Evolutionary conservation across 2,113 vertebrate genomes (phyloP), one percentile per base, ranked within the genome.

Genomic region (Stigmatopora argus): DNA sequence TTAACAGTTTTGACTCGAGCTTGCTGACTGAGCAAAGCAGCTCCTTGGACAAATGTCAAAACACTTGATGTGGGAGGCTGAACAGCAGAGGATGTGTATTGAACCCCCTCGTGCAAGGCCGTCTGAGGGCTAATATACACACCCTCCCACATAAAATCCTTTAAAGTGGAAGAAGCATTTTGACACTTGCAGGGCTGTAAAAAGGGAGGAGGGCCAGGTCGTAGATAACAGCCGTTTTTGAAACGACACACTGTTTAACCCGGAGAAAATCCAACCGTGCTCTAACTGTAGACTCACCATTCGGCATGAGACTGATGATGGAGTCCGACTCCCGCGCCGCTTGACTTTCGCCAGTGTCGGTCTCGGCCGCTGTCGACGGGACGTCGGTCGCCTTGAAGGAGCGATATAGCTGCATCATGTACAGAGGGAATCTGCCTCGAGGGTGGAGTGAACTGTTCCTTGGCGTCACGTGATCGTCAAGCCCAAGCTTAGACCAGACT

Each of bases 391-490:
- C 59, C 62, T 26, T 82, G 82, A 90, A 86, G 59, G 90, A 84
- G 67, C 83, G 88, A 74, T 94, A 93, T 21, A 94, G 85, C 79
- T 94, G 92, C 92, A 94, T 90, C 93, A 94, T 94, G 85, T 93
- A 92, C 41, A 75, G 66, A 26, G 92, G 92, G 71, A 85, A 92
- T 38, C 78, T 72, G 70, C 71, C 75, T 21, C 59, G 69, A 21
- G 67, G 67, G 46, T 38, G 67, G 0, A 41, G 7, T 0, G 85
- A 78, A 7, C 71, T 26, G 58, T 78, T 86, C 65, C 69, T 73
- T 8, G 46, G 60, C 38, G 69, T 10, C 46, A 38, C 13, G 17
- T 31, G 73, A 71, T 63, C 52, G 19, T 49, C 62, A 13, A 34
- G 62, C 3, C 18, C 51, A 61, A 38, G 49, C 8, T 44, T 8